Percentiles rank a stretch among this genome's conserved stretches.
Evolutionary conservation across 2,797 vertebrate species (phyloP).

Genomic region (Sebastes baramenuke): DNA sequence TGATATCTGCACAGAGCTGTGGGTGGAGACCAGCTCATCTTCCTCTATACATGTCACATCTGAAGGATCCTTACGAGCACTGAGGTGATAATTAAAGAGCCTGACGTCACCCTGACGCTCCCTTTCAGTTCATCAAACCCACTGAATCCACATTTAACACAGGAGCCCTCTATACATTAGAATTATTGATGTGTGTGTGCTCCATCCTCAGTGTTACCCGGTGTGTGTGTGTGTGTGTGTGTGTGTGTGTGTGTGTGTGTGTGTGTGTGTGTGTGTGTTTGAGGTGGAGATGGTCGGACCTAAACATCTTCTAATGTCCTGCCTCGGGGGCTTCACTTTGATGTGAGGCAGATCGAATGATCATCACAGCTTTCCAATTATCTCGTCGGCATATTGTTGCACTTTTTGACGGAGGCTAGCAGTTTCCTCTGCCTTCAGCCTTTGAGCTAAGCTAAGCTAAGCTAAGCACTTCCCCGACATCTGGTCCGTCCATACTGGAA

Average conservation of each 20-base stretch:
- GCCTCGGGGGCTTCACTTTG: neutral
- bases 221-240: no score
- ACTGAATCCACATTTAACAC: conserved; percentile 2
- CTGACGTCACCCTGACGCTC: neutral
- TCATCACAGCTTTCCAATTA: conserved; percentile 2
- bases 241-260: no score
- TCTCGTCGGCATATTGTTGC: conserved; percentile 2
- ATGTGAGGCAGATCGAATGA: conserved; percentile 14
- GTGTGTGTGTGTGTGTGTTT: no score
- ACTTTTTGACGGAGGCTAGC: neutral
- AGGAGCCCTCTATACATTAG: neutral
- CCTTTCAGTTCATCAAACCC: neutral
- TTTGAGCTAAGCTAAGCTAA: neutral
- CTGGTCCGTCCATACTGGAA: neutral
- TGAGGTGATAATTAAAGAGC: conserved; percentile 10
- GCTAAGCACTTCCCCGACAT: neutral
- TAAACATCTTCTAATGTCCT: neutral
- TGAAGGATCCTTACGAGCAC: neutral
- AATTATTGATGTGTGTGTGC: neutral
- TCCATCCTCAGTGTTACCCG: neutral
- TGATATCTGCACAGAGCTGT: conserved; percentile 16
- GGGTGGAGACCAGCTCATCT: neutral
- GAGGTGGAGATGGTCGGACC: neutral
- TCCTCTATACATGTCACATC: neutral
- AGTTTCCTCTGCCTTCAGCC: neutral